Evolutionary conservation across 2,113 vertebrate genomes (phyloP), one percentile per base, ranked within the genome.

Genomic region (Pterocles orientalis): DNA sequence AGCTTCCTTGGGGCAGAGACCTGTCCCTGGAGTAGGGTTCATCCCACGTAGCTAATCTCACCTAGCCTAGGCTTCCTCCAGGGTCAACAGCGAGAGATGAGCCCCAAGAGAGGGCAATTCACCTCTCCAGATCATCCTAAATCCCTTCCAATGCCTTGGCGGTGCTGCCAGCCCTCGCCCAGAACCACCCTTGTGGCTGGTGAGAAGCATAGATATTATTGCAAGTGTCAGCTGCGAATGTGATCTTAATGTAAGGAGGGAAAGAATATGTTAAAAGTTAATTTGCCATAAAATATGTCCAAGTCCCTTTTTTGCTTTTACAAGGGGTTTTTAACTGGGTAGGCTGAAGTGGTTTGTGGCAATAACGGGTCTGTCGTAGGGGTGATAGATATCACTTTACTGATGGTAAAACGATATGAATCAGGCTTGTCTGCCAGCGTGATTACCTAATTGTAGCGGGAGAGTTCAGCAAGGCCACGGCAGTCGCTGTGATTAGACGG

Each of bases 231-330:
- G 45, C 94, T 86, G 48, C 1, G 3, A 92, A 56, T n/a, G 72
- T 10, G 79, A 76, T 91, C 86, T 89, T 86, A 70, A 92, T 73
- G 60, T 36, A 68, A 76, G 75, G 50, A 91, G 36, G 36, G 54
- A 91, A 92, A 89, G 88, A 92, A 93, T 50, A 91, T 15, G 86
- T 92, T 87, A 73, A 48, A 94, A 93, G 91, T 90, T 94, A 95
- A 97, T 97, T 95, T 95, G 68, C 94, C 79, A 92, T 97, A 96
- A 97, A 97, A 86, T 92, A 93, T 28, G 18, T 86, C 81, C 62
- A 73, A 25, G 26, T 88, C 83, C 53, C 54, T 76, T 77, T 85
- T 86, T 56, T 51, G 45, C 87, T 96, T 96, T 95, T 90, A 76
- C 88, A 91, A 85, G 86, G 31, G 18, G 25, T 75, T 96, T 95